Percentiles rank a stretch among this genome's conserved stretches.
Evolutionary conservation across 2,888 invertebrate species (phyloP).

Genomic region (Torymus auratus): DNA sequence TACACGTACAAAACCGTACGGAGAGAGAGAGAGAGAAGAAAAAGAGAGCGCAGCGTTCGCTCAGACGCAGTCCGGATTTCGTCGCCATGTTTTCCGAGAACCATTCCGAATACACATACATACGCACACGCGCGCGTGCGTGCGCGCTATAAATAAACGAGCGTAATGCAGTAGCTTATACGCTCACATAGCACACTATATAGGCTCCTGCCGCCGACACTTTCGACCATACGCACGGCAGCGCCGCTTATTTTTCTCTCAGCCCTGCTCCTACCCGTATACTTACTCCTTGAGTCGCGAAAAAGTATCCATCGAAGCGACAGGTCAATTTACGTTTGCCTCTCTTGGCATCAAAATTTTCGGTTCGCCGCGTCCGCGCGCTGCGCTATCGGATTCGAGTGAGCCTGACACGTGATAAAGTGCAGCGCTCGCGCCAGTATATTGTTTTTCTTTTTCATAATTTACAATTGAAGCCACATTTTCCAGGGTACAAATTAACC

Average conservation of each 20-base stretch:
- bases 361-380: conserved; percentile 44
- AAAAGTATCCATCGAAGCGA: conserved; percentile 61
- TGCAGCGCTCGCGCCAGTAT: conserved; percentile 20
- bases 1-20: not conserved
- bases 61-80: no score
- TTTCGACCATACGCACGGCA: not conserved
- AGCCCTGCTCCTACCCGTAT: no score
- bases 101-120: no score
- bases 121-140: no score
- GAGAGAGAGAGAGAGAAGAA: no score
- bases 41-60: no score
- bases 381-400: conserved; percentile 42
- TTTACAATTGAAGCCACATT: no score
- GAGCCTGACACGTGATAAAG: conserved; percentile 46
- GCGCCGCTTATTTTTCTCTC: conserved; percentile 42
- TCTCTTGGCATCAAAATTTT: conserved; percentile 58
- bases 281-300: conserved; percentile 1
- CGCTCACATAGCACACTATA: no score
- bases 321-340: conserved; percentile 65
- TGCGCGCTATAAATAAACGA: no score
- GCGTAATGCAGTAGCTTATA: no score
- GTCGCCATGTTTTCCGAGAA: no score
- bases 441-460: not conserved
- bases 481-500: conserved; percentile 34
- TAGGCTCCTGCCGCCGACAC: no score